These are phyloP conservation scores for Lypha dubia DNA, from an alignment of 2,888 invertebrate genomes.

Conservation along the genomic window DNA sequence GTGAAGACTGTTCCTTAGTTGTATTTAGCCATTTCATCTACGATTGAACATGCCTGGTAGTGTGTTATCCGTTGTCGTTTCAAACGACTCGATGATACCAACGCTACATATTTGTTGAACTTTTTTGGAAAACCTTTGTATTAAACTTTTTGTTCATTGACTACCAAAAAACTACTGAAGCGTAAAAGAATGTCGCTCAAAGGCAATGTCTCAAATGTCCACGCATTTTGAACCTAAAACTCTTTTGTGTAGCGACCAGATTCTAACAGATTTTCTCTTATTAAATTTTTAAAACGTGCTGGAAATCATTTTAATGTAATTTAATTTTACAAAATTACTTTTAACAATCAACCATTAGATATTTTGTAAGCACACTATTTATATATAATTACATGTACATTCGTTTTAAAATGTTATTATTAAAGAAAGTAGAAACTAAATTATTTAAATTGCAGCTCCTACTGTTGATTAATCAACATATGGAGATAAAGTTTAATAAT, in stretches of 20 bases:
- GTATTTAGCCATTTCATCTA: no score
- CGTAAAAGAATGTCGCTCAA: no score
- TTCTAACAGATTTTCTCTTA: neutral
- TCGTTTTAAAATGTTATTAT: neutral
- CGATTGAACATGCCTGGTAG: no score
- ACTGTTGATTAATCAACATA: neutral
- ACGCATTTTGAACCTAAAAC: neutral
- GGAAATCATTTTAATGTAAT: neutral
- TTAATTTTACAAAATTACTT: neutral
- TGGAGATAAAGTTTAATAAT: neutral
- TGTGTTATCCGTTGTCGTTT: no score
- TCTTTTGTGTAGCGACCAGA: neutral
- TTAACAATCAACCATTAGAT: neutral
- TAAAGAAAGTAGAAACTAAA: conserved; percentile 7
- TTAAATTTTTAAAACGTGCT: neutral
- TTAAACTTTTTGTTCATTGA: no score
- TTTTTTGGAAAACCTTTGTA: no score
- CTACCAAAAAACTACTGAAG: no score
- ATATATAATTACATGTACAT: neutral
- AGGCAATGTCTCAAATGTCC: no score
- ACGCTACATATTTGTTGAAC: no score
- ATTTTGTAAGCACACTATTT: neutral
- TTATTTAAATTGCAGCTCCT: neutral
- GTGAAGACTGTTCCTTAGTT: no score
- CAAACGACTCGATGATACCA: no score